Base-by-base conservation (phyloP, 1,140 invertebrate species). In the Pygmarrhopalites habei region DNA sequence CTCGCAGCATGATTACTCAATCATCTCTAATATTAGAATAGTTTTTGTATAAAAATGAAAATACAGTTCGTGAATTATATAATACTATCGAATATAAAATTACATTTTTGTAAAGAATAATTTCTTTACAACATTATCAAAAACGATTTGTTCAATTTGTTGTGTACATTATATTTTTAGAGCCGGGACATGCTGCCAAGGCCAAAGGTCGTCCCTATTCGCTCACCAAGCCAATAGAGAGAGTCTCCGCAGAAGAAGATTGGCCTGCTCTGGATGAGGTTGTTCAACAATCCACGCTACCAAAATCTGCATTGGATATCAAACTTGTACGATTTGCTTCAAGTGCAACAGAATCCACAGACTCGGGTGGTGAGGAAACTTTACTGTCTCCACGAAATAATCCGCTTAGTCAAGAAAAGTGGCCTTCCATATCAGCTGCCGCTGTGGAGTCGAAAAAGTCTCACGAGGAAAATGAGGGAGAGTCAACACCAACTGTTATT, bases 181-280 rank as follows among this genome's bases (percentile, higher is more conserved):
- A 61, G 47, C 23, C n/a, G 32, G 35, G 39, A 61, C 44, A 61
- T 49, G 30, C 32, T 14, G 46, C 32, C 29, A 60, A 47, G 29
- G 23, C 32, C 23, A 41, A n/a, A 58, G 30, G 58, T 17, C 58
- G 47, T 60, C 57, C 5, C 15, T 19, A 58, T 29, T 25, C 23
- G 19, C 46, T 49, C 10, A 28, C 26, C n/a, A 43, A 28, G 15
- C 43, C 28, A 28, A 44, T 15, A 4, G 51, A 51, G 32, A 26
- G 26, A 26, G n/a, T n/a, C n/a, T n/a, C 43, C 21, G 51, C 26
- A 35, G 39, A 35, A 2, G 60, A 65, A 25, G 67, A 68, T 39
- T 68, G 67, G 67, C 67, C 67, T 30, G 57, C 67, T 19, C 43
- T 68, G 5, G 58, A 62, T 19, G 62, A 68, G 26, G 57, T 63